A percentile compares a stretch with the other conserved stretches of the same genome.
These are phyloP conservation scores for Centropus bengalensis DNA, from an alignment of 2,113 vertebrate genomes.

Conservation along the genomic window DNA sequence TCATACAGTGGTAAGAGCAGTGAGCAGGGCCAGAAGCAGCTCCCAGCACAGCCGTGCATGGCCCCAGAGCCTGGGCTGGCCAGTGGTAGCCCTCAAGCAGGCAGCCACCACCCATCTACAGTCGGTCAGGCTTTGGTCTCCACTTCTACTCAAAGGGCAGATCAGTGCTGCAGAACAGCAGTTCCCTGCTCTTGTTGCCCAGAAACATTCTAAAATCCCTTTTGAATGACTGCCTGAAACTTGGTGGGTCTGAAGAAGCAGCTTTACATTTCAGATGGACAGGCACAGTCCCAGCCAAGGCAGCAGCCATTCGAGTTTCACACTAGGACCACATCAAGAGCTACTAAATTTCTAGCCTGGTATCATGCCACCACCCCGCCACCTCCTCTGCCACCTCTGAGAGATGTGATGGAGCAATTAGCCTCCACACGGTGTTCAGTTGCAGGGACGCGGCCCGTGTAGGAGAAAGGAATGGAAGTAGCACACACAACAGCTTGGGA, in stretches of 20 bases:
- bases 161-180: neutral
- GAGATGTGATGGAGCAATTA: neutral
- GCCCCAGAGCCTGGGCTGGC: neutral
- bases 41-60: fast-evolving
- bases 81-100: neutral
- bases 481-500: neutral
- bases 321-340: neutral
- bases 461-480: neutral
- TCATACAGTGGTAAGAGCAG: neutral
- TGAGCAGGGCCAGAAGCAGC: neutral
- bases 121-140: neutral
- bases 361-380: no score
- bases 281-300: neutral
- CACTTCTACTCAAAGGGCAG: neutral
- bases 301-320: neutral
- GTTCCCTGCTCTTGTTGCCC: neutral
- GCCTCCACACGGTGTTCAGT: fast-evolving
- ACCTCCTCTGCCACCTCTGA: neutral
- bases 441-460: neutral
- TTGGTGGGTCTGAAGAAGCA: neutral
- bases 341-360: neutral
- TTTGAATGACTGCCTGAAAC: neutral
- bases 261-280: neutral
- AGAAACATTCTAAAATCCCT: neutral
- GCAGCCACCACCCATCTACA: neutral